Evolutionary conservation across 1,140 invertebrate species (phyloP), one percentile per base, ranked within the genome.

Genomic region (Geopemphigus sp.): DNA sequence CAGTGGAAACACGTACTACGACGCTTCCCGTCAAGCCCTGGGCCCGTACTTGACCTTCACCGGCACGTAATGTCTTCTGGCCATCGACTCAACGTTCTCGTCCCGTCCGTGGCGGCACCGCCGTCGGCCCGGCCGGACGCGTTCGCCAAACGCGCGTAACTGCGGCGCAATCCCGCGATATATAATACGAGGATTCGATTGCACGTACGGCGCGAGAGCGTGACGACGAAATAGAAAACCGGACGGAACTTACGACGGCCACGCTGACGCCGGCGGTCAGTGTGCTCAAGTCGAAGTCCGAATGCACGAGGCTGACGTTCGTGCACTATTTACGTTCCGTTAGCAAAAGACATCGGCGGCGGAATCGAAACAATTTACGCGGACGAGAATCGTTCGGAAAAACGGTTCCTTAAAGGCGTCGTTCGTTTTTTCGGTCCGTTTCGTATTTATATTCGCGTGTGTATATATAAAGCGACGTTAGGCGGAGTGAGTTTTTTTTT

Each of bases 251-350:
- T 78, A 78, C 74, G 17, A 61, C 22, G 1, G 63, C 39, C 15
- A 78, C 24, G 57, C 74, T 61, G 22, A 78, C 47, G 57, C 61
- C 56, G 8, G 74, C 57, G 14, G 14, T n/a, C 45, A 61, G 47
- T 5, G 68, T 72, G 15, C 22, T 11, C 17, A 10, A 0, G 24
- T 72, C 26, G 26, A 29, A 72, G 17, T 72, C 17, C 10, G 68
- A 47, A 29, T 72, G 68, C 11, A 72, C 19, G 10, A 14, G 15
- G 10, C 19, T 29, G 1, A 24, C 47, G 1, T 14, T 72, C 4
- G 26, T 1, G 15, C 4, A 1, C 17, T 14, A 24, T 72, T 10
- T 19, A 2, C 1, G 50, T 1, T 26, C 1, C 10, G 47, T 17
- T 5, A 19, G 12, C 10, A 72, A 10, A 5, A n/a, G 5, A 29